phyloP scores from a whole-genome alignment of 1,140 invertebrate species.

The Zaprionus kolodkinae region DNA sequence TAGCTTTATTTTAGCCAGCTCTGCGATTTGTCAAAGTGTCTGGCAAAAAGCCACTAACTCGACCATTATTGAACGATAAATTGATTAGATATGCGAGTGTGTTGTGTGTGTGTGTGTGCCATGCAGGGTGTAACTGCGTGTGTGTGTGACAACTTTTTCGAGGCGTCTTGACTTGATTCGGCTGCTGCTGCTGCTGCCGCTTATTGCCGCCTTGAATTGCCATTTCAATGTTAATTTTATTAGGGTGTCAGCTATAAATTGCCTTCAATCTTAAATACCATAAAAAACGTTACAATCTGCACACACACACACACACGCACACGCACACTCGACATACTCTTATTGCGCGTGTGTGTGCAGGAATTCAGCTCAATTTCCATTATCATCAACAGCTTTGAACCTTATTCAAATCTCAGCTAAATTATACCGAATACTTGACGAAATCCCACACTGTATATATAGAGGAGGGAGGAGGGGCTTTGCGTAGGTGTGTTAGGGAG shows the following conservation, averaged over 20 bases:
- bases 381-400: conserved; percentile 70
- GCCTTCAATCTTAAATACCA: conserved; percentile 83
- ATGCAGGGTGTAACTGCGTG: conserved; percentile 26
- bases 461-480: background rate
- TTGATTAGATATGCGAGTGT: conserved; percentile 78
- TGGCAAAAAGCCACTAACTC: conserved; percentile 60
- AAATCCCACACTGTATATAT: conserved; percentile 5
- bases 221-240: conserved; percentile 84
- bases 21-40: conserved; percentile 76
- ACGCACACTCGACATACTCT: conserved; percentile 38
- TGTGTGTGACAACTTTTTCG: conserved; percentile 35
- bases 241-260: conserved; percentile 83
- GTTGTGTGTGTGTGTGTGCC: conserved; percentile 24
- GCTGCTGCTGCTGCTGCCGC: conserved; percentile 43
- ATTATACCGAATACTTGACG: conserved; percentile 56
- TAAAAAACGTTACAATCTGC: conserved; percentile 71
- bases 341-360: conserved; percentile 15
- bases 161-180: conserved; percentile 15
- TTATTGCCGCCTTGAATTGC: conserved; percentile 81
- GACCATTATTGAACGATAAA: conserved; percentile 82
- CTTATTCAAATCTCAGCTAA: conserved; percentile 74
- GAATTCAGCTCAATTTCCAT: conserved; percentile 62
- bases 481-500: background rate
- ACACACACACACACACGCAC: conserved; percentile 20
- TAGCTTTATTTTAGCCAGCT: conserved; percentile 41